Evolutionary conservation across 2,888 invertebrate species (phyloP).

Genomic region (Sinotaia quadrata): DNA sequence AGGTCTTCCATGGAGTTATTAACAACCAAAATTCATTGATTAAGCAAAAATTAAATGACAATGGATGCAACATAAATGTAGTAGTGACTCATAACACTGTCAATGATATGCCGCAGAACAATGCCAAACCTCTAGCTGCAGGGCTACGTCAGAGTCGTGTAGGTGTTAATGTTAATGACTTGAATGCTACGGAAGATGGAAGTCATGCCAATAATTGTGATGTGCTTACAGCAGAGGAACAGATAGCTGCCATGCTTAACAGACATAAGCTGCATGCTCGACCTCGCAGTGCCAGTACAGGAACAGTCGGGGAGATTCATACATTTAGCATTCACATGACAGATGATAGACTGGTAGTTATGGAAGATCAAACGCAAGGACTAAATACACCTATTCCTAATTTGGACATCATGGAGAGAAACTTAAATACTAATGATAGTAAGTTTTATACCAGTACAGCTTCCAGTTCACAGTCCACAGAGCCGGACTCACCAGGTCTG

Average conservation of each 20-base stretch:
- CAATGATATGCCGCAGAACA: slow-evolving; percentile 57
- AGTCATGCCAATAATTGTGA: slow-evolving; percentile 52
- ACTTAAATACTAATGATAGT: slow-evolving; percentile 53
- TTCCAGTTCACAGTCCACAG: slow-evolving; percentile 52
- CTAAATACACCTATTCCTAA: not conserved
- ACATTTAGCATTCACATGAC: slow-evolving; percentile 72
- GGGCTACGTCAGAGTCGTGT: slow-evolving; percentile 46
- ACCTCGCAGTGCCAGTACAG: slow-evolving; percentile 15
- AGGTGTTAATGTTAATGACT: slow-evolving; percentile 61
- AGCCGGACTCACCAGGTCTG: slow-evolving; percentile 52
- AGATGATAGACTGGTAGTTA: slow-evolving; percentile 71
- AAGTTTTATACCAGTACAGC: slow-evolving; percentile 53
- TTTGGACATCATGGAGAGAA: slow-evolving; percentile 38
- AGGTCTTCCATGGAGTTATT: slow-evolving; percentile 4
- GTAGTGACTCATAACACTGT: slow-evolving; percentile 55
- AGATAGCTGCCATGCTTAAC: slow-evolving; percentile 56
- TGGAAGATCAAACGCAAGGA: slow-evolving; percentile 53
- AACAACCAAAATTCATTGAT: not conserved
- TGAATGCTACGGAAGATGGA: slow-evolving; percentile 48
- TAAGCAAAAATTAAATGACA: not conserved
- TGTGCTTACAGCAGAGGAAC: slow-evolving; percentile 60
- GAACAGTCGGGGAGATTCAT: slow-evolving; percentile 9
- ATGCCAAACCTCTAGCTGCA: slow-evolving; percentile 50
- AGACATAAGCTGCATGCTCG: slow-evolving; percentile 54
- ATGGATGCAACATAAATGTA: slow-evolving; percentile 36